Base-by-base conservation (phyloP, 2,113 vertebrate species). In the Lophochroa leadbeateri region DNA sequence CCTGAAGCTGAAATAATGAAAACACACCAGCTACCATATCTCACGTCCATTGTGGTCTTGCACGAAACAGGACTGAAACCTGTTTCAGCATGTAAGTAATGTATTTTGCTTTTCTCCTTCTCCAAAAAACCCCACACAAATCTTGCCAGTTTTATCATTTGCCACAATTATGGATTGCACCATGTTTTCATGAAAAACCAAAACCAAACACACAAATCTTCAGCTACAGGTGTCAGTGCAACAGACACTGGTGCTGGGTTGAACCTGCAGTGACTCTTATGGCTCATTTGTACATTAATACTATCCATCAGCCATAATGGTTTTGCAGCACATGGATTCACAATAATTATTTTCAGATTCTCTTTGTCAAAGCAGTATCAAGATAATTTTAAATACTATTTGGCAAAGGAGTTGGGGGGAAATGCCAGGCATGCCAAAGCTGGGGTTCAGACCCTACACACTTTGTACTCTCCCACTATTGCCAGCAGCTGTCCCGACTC, bases 31-130 rank as follows among this genome's bases (percentile, higher is more conserved):
- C 77, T 71, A 58, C 21, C 57, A 16, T 35, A 24, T 58, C 21
- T 58, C 57, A 58, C 10, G 12, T 10, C 9, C n/a, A 8, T 14
- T 1, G 1, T 3, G 46, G 21, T 13, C 43, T 39, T 63, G n/a
- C 6, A 4, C 3, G 16, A 46, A 44, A 24, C 49, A 57, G 33
- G 49, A 57, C 61, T 28, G 28, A 65, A 70, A 78, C 29, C 8
- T 46, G 11, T 39, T 78, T 50, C 7, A 1, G 18, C 43, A 44
- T 7, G 7, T 49, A 47, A 1, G 0, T 11, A 77, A 61, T 4
- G 1, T 19, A 21, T 39, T 65, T 64, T 55, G 10, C 13, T 25
- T 67, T 55, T 60, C 37, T 80, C 58, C 15, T 74, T 31, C 70
- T 47, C 50, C 76, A 5, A 11, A 17, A 57, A 76, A 9, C 14